Base-by-base conservation (phyloP, 2,113 vertebrate genomes). In the Trematocara zebra region DNA sequence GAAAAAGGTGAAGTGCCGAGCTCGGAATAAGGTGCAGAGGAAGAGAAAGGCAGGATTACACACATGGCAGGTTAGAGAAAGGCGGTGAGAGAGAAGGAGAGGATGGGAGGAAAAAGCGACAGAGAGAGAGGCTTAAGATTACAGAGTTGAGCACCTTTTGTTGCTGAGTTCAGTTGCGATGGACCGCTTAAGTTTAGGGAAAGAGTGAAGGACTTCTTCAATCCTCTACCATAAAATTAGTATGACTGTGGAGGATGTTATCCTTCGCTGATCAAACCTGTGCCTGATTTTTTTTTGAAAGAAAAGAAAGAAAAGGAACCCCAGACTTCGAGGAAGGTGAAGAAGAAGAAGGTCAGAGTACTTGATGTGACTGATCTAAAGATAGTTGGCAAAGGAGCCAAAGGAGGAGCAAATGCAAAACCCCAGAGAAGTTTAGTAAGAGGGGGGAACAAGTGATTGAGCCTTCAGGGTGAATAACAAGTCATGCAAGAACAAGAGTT, bases 1-100 rank as follows among this genome's bases (percentile, higher is more conserved):
- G 91, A 90, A 85, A 86, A 82, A 91, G 84, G 81, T 47, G 76
- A 90, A 93, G 88, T 78, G 84, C 78, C 28, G 87, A 87, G 81
- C 56, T 87, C 59, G 56, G 82, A 87, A 87, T 90, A 91, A 89
- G 89, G 87, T 33, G 28, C 40, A 90, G 80, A 88, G 88, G 74
- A 59, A 92, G 90, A 94, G 91, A 94, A 94, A 94, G 92, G 93
- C 89, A 94, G 94, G 93, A 96, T 96, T 96, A 96, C 92, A 93
- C 82, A 93, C 91, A 94, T 90, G 89, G 90, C 87, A 90, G 86
- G 85, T 92, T 90, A 87, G 88, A 91, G 89, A 93, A 87, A 93
- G 84, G 90, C 67, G 18, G 85, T 78, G 84, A 87, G 80, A 85
- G 85, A 85, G 88, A 85, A 89, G 80, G 90, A 93, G 86, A 91